Evolutionary conservation across 2,888 invertebrate species (phyloP), one percentile per base, ranked within the genome.

Genomic region (Peribatodes rhomboidaria): DNA sequence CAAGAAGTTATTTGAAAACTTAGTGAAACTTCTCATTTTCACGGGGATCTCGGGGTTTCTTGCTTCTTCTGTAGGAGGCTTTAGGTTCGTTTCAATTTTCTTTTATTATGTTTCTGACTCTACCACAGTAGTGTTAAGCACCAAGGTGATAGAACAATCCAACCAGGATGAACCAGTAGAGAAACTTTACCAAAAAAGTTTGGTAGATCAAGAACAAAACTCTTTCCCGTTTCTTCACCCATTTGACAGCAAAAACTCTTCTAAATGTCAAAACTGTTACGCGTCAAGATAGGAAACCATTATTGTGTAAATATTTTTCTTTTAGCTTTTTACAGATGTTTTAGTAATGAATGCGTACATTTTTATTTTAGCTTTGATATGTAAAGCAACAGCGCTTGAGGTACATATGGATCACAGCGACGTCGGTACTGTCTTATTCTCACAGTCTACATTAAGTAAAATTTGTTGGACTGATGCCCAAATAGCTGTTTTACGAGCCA

Each of bases 401-500:
- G 16, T 16, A 16, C 57, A 27, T 11, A 63, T 65, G 7, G 59
- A 75, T 7, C 65, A 68, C 31, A 67, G 75, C 0, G 90, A 90
- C 65, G 88, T 92, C 1, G 91, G 93, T 0, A 85, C 91, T 6
- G 88, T 90, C 0, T 62, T 93, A 47, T 92, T 91, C 65, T 67
- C 81, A 7, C 22, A 54, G 0, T 46, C 64, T 0, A 88, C 91
- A 63, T 14, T 80, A 1, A 59, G 70, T 0, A 87, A 79, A 56
- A 68, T 61, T 18, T 69, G 62, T 7, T 93, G 92, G 92, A 73
- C 53, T 10, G 74, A 67, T 27, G 60, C 68, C 0, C 82, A 86
- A 20, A 61, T 89, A 33, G 78, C 75, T 8, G 68, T 90, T 4
- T 68, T 92, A 1, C 71, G 76, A 64, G 87, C 90, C 0, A 78